Base-by-base conservation (phyloP, 53 echinoderm and acorn worm genomes). In the Crossaster papposus region DNA sequence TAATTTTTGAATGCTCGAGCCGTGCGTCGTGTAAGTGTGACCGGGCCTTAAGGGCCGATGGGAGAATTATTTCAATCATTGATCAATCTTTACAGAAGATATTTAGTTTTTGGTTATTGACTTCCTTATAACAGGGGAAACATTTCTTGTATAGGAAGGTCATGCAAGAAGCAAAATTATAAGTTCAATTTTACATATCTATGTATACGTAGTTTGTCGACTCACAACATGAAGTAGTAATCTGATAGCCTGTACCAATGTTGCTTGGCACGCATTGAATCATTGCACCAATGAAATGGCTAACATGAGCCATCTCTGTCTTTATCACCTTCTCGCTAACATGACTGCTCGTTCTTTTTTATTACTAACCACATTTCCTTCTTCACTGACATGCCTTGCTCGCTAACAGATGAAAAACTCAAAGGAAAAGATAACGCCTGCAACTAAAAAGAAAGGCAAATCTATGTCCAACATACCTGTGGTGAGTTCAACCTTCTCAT, bases 391-490 rank as follows among this genome's bases (percentile, higher is more conserved):
- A 76, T 85, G 85, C 85, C 23, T 62, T 77, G 77, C 77, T 87
- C 44, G 58, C 26, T 76, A 87, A 74, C 87, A 87, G 87, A 87
- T 34, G 87, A 75, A 64, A 62, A 75, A 87, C 87, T 87, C 87
- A 54, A 87, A 87, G 87, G 87, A 87, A 87, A n/a, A 31, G 77
- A 76, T 87, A 50, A 54, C 75, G 32, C 87, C 28, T 35, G 55
- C 87, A 50, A 35, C 87, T 58, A 90, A 83, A 54, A 93, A 93
- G 77, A 93, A 93, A 35, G 93, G 93, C 51, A 75, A 90, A 30
- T 90, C 93, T 38, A 93, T 91, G 87, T 90, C 79, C 81, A 77
- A 92, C 87, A 95, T 92, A 72, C 95, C 95, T 58, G 72, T 93
- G 95, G 95, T 95, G 93, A 83, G 95, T 95, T 20, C 33, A 35